Evolutionary conservation across 1,140 invertebrate genomes (phyloP), one percentile per base, ranked within the genome.

Genomic region (Leptinotarsa texana): DNA sequence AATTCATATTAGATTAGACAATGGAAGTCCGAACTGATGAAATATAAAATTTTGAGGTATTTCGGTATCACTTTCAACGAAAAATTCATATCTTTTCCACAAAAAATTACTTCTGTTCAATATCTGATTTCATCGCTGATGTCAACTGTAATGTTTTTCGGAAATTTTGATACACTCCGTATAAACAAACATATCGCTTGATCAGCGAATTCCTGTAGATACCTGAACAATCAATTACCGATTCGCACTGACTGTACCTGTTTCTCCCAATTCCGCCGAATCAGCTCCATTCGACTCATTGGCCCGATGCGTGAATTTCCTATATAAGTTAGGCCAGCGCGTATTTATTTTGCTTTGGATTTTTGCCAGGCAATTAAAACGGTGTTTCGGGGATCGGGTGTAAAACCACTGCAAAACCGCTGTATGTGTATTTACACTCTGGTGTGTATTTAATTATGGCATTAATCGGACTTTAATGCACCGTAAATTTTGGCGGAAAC

Each of bases 381-480:
- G 24, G 13, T 8, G 17, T 67, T 27, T 22, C 24, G 5, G 13
- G 65, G 65, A 33, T 24, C 21, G 21, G 65, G 65, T 27, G 65
- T 67, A 27, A 67, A 67, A 67, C 65, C 65, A 42, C 65, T 42
- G 65, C 65, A 27, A 67, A 67, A 67, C 65, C 27, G 27, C 24
- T 67, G 65, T 24, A 67, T 67, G 65, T 67, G 65, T 67, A 67
- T 67, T 67, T 67, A 27, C 27, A 67, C 65, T 67, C 65, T 27
- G 24, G 65, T 67, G 21, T 67, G 21, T 67, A 67, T 67, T 67
- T 67, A 67, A 67, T 67, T 24, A 22, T 22, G n/a, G 65, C 65
- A 67, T 67, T 67, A 67, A 67, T 24, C 65, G 18, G 65, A 67
- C 65, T 67, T 67, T 67, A 24, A 67, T 67, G 65, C 65, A n/a